Evolutionary conservation across 2,888 invertebrate genomes (phyloP).

Genomic region (Cerastis leucographa): DNA sequence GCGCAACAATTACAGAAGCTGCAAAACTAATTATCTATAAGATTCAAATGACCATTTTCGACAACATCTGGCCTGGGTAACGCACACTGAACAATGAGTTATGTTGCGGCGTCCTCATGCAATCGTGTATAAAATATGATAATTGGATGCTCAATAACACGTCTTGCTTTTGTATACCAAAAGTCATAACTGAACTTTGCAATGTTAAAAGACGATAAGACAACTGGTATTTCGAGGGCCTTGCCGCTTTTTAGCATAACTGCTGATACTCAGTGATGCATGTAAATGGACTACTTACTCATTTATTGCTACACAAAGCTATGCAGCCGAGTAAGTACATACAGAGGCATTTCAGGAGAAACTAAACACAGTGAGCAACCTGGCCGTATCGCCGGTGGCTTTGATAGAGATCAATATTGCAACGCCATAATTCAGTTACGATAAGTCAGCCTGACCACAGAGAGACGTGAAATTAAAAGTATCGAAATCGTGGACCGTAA

Average conservation of each 20-base stretch:
- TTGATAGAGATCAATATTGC: slow-evolving; percentile 61
- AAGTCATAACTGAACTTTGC: slow-evolving; percentile 54
- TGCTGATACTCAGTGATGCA: slow-evolving; percentile 56
- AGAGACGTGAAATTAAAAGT: slow-evolving; percentile 81
- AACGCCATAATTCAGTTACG: slow-evolving; percentile 56
- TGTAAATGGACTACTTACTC: slow-evolving; percentile 45
- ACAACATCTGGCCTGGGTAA: too few relatives aligned
- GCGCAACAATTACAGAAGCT: too few relatives aligned
- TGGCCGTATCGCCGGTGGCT: slow-evolving; percentile 48
- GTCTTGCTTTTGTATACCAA: slow-evolving; percentile 72
- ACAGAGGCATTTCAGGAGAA: slow-evolving; percentile 41
- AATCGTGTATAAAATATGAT: slow-evolving; percentile 88
- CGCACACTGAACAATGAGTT: slow-evolving; percentile 90
- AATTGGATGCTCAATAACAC: slow-evolving; percentile 84
- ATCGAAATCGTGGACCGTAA: slow-evolving; percentile 77
- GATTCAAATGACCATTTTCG: too few relatives aligned
- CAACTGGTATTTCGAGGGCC: slow-evolving; percentile 45
- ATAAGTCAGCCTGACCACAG: slow-evolving; percentile 66
- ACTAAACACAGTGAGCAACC: slow-evolving; percentile 26
- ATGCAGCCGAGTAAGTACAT: slow-evolving; percentile 16
- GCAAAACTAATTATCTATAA: too few relatives aligned
- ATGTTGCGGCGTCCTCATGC: slow-evolving; percentile 87
- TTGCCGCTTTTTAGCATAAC: slow-evolving; percentile 49
- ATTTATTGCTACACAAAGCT: slow-evolving; percentile 26
- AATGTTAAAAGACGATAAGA: slow-evolving; percentile 33